Percentiles rank a stretch among this genome's conserved stretches.
Evolutionary conservation across 2,797 vertebrate species (phyloP).

Genomic region (Sebastes cheni): DNA sequence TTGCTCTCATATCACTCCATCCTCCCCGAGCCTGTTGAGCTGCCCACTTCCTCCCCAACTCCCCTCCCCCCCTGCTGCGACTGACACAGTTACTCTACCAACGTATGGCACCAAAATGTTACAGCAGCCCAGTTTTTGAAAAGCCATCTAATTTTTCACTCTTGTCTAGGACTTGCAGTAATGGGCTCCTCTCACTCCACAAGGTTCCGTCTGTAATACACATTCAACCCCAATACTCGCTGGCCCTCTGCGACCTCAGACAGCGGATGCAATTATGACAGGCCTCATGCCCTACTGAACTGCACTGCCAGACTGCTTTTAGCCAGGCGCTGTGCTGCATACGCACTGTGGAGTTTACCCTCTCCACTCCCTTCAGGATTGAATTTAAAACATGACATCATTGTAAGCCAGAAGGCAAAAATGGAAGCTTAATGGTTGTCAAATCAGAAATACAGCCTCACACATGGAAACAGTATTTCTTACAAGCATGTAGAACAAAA

Average conservation of each 20-base stretch:
- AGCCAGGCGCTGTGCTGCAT: conserved; percentile 33
- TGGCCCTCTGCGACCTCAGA: conserved; percentile 71
- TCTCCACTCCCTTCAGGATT: conserved; percentile 12
- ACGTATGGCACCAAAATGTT: conserved; percentile 62
- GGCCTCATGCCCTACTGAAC: conserved; percentile 59
- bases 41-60: conserved; percentile 35
- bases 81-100: conserved; percentile 68
- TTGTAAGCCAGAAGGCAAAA: conserved; percentile 30
- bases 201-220: conserved; percentile 64
- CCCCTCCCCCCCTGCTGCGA: conserved; percentile 23
- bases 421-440: conserved; percentile 21
- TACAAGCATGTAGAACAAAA: not conserved
- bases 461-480: not conserved
- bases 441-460: conserved; percentile 16
- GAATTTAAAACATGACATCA: conserved; percentile 58
- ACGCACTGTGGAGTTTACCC: conserved; percentile 8
- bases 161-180: conserved; percentile 64
- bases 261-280: conserved; percentile 75
- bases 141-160: conserved; percentile 76
- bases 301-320: conserved; percentile 56
- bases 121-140: conserved; percentile 64
- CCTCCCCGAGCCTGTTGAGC: conserved; percentile 63
- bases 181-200: conserved; percentile 68
- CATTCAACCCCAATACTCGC: conserved; percentile 56
- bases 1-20: conserved; percentile 74